Evolutionary conservation across 2,888 invertebrate genomes (phyloP).

Genomic region (Scaptomyza polygonia): DNA sequence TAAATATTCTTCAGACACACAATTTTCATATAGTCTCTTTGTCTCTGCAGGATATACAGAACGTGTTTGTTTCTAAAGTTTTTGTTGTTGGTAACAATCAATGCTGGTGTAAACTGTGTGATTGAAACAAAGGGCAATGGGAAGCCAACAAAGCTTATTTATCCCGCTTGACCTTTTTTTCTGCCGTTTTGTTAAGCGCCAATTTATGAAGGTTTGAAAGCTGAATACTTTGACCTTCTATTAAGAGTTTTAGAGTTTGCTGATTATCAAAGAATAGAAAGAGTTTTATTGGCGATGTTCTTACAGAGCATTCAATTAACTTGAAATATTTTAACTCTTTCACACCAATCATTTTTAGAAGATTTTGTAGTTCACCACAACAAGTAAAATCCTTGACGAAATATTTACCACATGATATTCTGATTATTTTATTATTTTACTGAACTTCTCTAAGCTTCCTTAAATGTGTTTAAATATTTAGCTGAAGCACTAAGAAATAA

Average conservation of each 20-base stretch:
- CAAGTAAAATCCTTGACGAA: no score
- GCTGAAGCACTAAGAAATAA: neutral
- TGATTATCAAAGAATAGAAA: neutral
- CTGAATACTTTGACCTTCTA: constrained; percentile 8
- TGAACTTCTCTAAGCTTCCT: no score
- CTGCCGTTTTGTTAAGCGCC: constrained; percentile 15
- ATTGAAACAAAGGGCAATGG: constrained; percentile 23
- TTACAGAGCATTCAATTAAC: no score
- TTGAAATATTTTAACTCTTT: no score
- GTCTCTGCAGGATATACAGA: neutral
- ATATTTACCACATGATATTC: no score
- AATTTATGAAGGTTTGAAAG: neutral
- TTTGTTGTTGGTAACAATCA: constrained; percentile 12
- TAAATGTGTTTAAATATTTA: no score
- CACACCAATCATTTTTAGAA: no score
- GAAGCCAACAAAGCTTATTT: constrained; percentile 43
- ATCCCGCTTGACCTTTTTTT: constrained; percentile 49
- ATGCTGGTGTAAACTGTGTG: constrained; percentile 13
- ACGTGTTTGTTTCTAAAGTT: neutral
- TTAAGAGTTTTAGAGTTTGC: constrained; percentile 11
- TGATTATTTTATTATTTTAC: no score
- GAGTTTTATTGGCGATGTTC: no score
- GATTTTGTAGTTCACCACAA: no score
- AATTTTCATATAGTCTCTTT: neutral
- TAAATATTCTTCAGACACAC: neutral